Conservation (phyloP, 2,888 invertebrate genomes). For the Augiades crinisus region DNA sequence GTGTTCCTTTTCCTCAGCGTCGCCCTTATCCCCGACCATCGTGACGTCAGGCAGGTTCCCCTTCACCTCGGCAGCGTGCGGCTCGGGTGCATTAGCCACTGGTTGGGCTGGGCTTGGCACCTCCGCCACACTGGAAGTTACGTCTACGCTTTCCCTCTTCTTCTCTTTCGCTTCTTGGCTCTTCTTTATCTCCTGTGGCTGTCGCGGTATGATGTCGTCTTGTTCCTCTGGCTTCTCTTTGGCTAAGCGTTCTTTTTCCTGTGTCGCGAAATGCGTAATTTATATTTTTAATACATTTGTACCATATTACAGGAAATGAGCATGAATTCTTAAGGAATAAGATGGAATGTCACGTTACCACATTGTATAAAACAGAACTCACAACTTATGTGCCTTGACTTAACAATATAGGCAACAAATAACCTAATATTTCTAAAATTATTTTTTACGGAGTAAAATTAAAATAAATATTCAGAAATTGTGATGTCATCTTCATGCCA, state of each 20-base stretch:
- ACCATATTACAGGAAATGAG: too few relatives aligned
- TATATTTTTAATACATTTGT: too few relatives aligned
- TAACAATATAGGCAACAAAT: too few relatives aligned
- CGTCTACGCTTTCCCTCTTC: conserved; percentile 5
- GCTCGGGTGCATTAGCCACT: background rate
- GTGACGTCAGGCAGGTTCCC: conserved; percentile 65
- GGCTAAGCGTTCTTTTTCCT: conserved; percentile 60
- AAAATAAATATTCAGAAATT: too few relatives aligned
- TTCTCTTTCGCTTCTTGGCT: background rate
- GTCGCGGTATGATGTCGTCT: conserved; percentile 26
- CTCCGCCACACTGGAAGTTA: conserved; percentile 2
- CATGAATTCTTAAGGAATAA: background rate
- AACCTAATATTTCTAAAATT: too few relatives aligned
- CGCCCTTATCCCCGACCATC: conserved; percentile 59
- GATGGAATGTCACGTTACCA: too few relatives aligned
- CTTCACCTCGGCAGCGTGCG: conserved; percentile 28
- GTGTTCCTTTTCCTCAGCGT: conserved; percentile 49
- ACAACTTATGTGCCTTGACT: too few relatives aligned
- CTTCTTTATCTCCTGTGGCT: conserved; percentile 1
- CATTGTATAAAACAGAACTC: too few relatives aligned
- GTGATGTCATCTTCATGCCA: too few relatives aligned
- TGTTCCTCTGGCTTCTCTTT: conserved; percentile 41
- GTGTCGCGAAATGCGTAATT: too few relatives aligned
- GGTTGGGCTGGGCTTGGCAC: background rate
- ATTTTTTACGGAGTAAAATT: too few relatives aligned